These are phyloP conservation scores for Drosophila quinaria DNA, from an alignment of 2,888 invertebrate species.

Conservation along the genomic window DNA sequence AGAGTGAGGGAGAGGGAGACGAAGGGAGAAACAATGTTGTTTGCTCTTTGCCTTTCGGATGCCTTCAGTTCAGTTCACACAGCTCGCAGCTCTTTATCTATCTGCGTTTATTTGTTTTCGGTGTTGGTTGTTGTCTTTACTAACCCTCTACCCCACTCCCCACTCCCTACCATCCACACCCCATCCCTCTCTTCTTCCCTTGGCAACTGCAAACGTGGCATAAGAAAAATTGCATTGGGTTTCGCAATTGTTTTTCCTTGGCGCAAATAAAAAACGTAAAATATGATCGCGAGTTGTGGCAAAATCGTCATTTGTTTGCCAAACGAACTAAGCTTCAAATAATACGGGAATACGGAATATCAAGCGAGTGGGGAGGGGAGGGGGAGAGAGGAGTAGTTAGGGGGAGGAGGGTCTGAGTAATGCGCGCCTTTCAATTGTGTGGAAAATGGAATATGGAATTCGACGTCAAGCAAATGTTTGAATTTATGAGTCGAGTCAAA, in stretches of 20 bases:
- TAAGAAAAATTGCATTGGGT: conserved; percentile 59
- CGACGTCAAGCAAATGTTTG: conserved; percentile 23
- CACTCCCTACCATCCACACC: background rate
- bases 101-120: conserved; percentile 70
- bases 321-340: conserved; percentile 12
- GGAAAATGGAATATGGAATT: conserved; percentile 71
- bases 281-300: conserved; percentile 47
- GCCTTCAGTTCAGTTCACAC: conserved; percentile 23
- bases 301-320: conserved; percentile 30
- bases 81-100: conserved; percentile 60
- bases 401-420: conserved; percentile 44
- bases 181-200: background rate
- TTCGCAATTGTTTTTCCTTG: conserved; percentile 63
- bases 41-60: conserved; percentile 48
- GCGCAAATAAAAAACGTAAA: conserved; percentile 20
- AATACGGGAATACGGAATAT: background rate
- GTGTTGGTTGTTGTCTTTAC: conserved; percentile 54
- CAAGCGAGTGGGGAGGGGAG: background rate
- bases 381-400: background rate
- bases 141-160: background rate
- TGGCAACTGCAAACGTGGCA: conserved; percentile 21
- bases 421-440: conserved; percentile 76
- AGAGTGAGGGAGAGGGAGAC: background rate
- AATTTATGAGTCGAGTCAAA: conserved; percentile 40
- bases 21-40: conserved; percentile 31